phyloP scores from a whole-genome alignment of 2,888 invertebrate species.

The Habroteleia sp. region DNA sequence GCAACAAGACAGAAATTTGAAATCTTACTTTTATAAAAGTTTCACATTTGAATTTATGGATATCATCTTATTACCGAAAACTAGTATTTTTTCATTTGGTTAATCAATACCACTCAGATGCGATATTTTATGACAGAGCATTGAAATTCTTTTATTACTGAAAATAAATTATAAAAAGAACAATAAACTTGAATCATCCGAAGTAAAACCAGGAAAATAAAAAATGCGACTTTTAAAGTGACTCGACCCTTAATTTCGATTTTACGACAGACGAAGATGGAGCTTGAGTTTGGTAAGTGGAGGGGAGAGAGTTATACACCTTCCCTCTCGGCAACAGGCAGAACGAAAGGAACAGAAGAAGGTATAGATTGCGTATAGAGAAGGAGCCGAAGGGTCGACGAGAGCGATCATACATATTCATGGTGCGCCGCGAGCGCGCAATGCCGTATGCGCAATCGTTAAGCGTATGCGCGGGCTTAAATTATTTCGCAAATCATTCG shows the following conservation, averaged over 20 bases:
- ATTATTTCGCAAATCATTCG: conserved; percentile 61
- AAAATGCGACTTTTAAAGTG: conserved; percentile 2
- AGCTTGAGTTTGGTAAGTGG: background rate
- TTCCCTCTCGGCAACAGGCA: conserved; percentile 34
- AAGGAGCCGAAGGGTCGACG: conserved; percentile 53
- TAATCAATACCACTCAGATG: no score
- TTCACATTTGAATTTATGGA: no score
- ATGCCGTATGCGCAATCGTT: conserved; percentile 50
- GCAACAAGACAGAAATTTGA: no score
- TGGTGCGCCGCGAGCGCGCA: conserved; percentile 52
- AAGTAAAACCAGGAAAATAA: no score
- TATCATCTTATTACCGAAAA: no score
- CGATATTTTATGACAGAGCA: no score
- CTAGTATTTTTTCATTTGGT: no score
- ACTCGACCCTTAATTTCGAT: conserved; percentile 20
- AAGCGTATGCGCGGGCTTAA: conserved; percentile 45
- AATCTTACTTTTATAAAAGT: no score
- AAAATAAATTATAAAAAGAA: no score
- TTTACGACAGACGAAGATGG: conserved; percentile 37
- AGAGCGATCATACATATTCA: conserved; percentile 63
- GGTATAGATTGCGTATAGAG: conserved; percentile 47
- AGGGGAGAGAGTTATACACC: conserved; percentile 50
- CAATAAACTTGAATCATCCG: no score
- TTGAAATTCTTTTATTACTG: no score
- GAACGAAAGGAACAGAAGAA: conserved; percentile 44